Evolutionary conservation across 1,140 invertebrate genomes (phyloP).

Genomic region (Oedothorax gibbosus): DNA sequence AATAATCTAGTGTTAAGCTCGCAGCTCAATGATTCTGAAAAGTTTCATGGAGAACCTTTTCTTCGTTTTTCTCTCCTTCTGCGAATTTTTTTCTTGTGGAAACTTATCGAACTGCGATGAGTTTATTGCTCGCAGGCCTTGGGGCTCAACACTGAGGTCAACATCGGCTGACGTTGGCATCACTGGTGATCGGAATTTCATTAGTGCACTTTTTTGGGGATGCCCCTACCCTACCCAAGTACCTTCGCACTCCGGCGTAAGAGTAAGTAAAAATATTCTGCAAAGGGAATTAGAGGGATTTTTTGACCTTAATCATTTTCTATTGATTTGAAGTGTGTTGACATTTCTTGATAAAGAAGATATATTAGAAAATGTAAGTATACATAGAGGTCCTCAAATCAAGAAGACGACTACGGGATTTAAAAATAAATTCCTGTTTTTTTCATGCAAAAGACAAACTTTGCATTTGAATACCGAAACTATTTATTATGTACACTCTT

Average conservation of each 20-base stretch:
- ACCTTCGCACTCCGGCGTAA: background rate
- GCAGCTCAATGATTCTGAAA: slow-evolving; percentile 40
- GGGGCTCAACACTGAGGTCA: slow-evolving; percentile 10
- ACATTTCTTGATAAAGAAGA: slow-evolving; percentile 1
- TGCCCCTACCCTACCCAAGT: too few relatives aligned
- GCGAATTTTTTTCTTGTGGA: background rate
- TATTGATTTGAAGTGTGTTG: background rate
- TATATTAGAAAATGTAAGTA: background rate
- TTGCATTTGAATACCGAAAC: too few relatives aligned
- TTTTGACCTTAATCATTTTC: slow-evolving; percentile 7
- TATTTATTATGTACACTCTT: too few relatives aligned
- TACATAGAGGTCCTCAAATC: too few relatives aligned
- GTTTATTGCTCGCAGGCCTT: background rate
- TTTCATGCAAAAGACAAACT: too few relatives aligned
- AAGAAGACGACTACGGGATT: too few relatives aligned
- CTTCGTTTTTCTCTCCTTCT: slow-evolving; percentile 2
- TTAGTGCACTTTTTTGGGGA: slow-evolving; percentile 23
- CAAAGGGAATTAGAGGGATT: slow-evolving; percentile 6
- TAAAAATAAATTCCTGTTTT: too few relatives aligned
- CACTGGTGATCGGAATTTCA: slow-evolving; percentile 39
- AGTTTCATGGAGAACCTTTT: slow-evolving; percentile 33
- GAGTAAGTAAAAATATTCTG: slow-evolving; percentile 30
- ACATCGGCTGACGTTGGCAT: slow-evolving; percentile 27
- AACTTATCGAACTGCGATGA: slow-evolving; percentile 25
- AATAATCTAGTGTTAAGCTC: slow-evolving; percentile 14